A percentile compares a stretch with the other conserved stretches of the same genome.
These are phyloP conservation scores for Phaethon lepturus DNA, from an alignment of 2,113 vertebrate species.

Conservation along the genomic window DNA sequence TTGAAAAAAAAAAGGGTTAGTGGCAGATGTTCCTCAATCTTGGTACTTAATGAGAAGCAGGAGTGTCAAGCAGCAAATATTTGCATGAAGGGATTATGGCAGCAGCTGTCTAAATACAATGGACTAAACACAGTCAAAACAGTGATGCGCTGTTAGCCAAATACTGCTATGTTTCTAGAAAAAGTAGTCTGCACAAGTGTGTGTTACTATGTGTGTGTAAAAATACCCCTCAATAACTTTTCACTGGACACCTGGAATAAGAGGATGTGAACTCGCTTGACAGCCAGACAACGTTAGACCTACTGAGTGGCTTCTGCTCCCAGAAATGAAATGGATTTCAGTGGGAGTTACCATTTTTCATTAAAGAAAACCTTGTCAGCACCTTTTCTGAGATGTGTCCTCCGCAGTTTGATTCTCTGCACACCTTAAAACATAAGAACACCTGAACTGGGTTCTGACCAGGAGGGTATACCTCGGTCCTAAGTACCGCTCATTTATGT, in stretches of 20 bases:
- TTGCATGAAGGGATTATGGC: background rate
- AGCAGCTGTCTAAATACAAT: background rate
- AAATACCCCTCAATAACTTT: background rate
- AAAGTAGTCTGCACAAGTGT: background rate
- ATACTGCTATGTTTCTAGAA: background rate
- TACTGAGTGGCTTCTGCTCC: background rate
- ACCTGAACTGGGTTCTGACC: background rate
- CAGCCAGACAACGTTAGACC: background rate
- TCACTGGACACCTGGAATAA: background rate
- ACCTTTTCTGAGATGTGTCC: background rate
- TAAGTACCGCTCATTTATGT: background rate
- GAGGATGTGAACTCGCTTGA: background rate
- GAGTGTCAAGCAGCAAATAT: constrained; percentile 28
- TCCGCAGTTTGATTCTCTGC: background rate
- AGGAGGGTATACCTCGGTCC: background rate
- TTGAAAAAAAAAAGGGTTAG: background rate
- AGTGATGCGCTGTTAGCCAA: background rate
- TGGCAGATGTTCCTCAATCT: background rate
- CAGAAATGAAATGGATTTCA: background rate
- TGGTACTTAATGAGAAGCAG: background rate
- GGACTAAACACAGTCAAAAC: background rate
- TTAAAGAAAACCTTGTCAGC: background rate
- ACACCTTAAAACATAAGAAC: background rate
- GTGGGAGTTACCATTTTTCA: background rate
- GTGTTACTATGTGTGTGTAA: background rate